A percentile compares a stretch with the other conserved stretches of the same genome.
Conservation (phyloP, 1,140 invertebrate species). For the Tribolium castaneum region DNA sequence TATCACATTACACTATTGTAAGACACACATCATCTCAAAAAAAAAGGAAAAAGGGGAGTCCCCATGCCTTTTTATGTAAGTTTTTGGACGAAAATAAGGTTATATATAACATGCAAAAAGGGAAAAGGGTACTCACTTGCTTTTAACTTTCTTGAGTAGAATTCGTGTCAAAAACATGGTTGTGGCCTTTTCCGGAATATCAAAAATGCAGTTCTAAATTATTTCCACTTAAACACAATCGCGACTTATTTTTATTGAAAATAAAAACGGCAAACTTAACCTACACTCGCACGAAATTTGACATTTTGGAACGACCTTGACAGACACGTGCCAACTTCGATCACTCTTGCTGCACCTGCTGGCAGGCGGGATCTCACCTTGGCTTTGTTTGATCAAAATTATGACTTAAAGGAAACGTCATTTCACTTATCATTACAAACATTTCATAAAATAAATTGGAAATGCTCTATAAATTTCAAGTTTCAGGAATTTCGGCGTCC, state of each 20-base stretch:
- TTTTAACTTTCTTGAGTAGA: constrained; percentile 60
- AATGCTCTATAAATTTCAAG: background rate
- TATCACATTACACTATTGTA: too few species aligned
- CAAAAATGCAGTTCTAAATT: background rate
- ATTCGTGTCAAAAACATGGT: constrained; percentile 61
- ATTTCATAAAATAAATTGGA: background rate
- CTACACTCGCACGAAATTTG: background rate
- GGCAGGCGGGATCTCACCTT: background rate
- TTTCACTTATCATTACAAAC: background rate
- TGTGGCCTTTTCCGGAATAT: background rate
- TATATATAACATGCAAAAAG: background rate
- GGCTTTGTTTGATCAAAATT: background rate
- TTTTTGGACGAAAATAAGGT: background rate
- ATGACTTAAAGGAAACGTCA: background rate
- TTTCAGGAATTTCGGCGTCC: background rate
- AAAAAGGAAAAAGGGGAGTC: too few species aligned
- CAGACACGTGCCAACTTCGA: background rate
- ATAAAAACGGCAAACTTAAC: background rate
- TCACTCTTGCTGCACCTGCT: background rate
- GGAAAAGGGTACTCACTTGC: constrained; percentile 57
- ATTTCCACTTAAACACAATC: background rate
- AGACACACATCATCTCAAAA: too few species aligned
- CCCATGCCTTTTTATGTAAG: too few species aligned
- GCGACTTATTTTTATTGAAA: background rate
- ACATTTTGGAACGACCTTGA: background rate